Conservation (phyloP, 1,140 invertebrate species). For the Ceratoteleas bidentatus region DNA sequence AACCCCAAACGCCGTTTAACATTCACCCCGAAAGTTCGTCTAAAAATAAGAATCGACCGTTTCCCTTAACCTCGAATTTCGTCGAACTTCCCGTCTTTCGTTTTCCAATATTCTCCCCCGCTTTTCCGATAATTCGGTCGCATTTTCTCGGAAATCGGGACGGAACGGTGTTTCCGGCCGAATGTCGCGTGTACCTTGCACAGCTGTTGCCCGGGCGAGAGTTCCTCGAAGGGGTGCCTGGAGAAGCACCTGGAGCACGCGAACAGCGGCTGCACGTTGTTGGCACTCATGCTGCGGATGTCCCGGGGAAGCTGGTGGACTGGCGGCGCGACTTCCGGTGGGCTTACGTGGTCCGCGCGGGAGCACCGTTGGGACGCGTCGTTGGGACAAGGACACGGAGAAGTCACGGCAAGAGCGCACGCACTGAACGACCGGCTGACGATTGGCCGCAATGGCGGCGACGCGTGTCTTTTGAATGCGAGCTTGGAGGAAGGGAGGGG, state of each 20-base stretch:
- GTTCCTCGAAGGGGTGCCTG: conserved; percentile 96
- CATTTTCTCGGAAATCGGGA: not conserved
- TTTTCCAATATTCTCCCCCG: too few species aligned
- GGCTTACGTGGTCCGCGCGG: not conserved
- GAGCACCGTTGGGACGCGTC: conserved; percentile 11
- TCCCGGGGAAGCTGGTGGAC: too few species aligned
- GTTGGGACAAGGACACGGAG: conserved; percentile 2
- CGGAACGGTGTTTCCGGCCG: not conserved
- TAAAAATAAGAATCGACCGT: too few species aligned
- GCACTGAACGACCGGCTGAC: conserved; percentile 51
- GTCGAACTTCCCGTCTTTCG: too few species aligned
- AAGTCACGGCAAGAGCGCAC: conserved; percentile 10
- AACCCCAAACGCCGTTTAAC: too few species aligned
- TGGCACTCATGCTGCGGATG: conserved; percentile 75
- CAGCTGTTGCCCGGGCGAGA: conserved; percentile 95
- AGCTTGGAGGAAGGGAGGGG: too few species aligned
- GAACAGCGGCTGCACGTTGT: conserved; percentile 86
- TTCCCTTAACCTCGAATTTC: too few species aligned
- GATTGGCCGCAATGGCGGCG: conserved; percentile 28
- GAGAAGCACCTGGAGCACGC: conserved; percentile 97
- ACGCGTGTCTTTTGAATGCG: not conserved
- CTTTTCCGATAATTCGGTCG: not conserved
- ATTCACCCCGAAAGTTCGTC: too few species aligned
- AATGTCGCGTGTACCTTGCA: conserved; percentile 90
- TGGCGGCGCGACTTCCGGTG: conserved; percentile 34